These are phyloP conservation scores for Lepidothrix coronata DNA, from an alignment of 2,113 vertebrate genomes.

Conservation along the genomic window DNA sequence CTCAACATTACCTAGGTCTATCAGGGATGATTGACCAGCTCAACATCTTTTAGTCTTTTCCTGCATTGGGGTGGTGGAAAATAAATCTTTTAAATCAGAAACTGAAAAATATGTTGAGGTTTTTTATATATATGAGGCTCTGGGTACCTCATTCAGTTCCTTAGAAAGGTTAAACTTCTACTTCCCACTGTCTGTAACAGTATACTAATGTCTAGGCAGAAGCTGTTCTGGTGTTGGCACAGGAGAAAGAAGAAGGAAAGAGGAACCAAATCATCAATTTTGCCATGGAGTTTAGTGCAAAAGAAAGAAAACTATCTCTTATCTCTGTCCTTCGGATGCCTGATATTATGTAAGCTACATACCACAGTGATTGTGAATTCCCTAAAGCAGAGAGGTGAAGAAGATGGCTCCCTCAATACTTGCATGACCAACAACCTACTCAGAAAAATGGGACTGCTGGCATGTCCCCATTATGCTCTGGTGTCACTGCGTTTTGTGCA, in stretches of 20 bases:
- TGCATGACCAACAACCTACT: not conserved
- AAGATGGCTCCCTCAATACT: not conserved
- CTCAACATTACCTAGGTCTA: not conserved
- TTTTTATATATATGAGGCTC: not conserved
- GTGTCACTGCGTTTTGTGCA: not conserved
- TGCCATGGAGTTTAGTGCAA: not conserved
- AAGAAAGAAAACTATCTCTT: not conserved
- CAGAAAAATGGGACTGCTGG: not conserved
- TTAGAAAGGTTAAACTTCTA: not conserved
- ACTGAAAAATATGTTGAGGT: not conserved
- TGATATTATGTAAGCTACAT: not conserved
- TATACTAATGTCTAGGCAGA: not conserved
- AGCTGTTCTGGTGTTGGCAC: not conserved
- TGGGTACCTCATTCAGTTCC: not conserved
- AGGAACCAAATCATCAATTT: not conserved
- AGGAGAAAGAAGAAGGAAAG: not conserved
- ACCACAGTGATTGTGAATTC: not conserved
- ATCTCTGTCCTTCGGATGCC: not conserved
- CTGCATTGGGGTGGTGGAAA: not conserved
- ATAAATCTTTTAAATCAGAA: not conserved
- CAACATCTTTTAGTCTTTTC: not conserved
- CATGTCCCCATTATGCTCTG: rapidly evolving
- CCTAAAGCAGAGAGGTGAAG: not conserved
- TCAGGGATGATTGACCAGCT: not conserved
- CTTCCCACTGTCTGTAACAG: not conserved